phyloP scores from a whole-genome alignment of 2,113 vertebrate genomes.

The Agapornis roseicollis region DNA sequence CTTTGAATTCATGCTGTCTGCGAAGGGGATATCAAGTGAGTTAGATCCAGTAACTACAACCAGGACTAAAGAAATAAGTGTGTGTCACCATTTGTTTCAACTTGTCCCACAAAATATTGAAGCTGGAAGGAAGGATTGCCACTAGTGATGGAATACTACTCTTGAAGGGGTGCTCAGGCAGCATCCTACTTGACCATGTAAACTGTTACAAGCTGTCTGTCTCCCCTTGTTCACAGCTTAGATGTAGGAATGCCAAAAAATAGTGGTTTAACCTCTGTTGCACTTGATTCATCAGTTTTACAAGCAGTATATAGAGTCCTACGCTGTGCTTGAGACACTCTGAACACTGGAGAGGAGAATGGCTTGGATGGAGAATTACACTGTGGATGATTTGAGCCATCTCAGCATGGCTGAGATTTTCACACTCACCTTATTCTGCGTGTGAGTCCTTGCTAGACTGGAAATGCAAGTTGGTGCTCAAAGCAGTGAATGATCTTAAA shows the following conservation, averaged over 20 bases:
- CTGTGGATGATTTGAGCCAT: background rate
- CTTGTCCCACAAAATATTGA: background rate
- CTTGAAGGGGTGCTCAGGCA: background rate
- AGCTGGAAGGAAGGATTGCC: background rate
- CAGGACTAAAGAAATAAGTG: background rate
- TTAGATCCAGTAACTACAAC: background rate
- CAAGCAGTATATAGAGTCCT: background rate
- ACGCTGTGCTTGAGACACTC: background rate
- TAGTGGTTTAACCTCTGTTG: background rate
- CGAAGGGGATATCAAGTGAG: background rate
- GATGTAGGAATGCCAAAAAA: background rate
- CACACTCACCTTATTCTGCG: background rate
- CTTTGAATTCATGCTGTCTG: background rate
- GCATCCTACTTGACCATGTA: background rate
- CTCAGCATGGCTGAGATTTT: background rate
- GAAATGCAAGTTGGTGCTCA: background rate
- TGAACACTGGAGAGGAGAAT: background rate
- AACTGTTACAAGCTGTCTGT: background rate
- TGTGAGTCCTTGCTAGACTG: background rate
- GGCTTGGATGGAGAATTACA: background rate
- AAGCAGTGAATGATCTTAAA: background rate
- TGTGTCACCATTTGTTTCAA: background rate
- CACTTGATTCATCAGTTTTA: background rate
- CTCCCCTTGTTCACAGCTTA: background rate
- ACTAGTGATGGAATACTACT: background rate